Evolutionary conservation across 2,797 vertebrate species (phyloP).

Genomic region (Urophycis tenuis): DNA sequence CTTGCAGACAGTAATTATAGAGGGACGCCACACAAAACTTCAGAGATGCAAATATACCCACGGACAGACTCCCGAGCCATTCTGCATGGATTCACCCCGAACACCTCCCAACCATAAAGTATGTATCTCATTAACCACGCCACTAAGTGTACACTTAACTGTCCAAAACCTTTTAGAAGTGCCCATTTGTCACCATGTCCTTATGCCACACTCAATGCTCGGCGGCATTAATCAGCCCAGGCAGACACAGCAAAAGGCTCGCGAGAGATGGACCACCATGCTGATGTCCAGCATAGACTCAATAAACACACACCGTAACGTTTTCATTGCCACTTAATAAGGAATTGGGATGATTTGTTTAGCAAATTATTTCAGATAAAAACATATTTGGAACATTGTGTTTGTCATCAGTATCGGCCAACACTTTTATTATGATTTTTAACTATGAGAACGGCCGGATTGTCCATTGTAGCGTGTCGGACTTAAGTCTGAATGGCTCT

Average conservation of each 20-base stretch:
- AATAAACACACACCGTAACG: neutral
- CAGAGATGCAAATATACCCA: slow-evolving; percentile 7
- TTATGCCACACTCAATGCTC: slow-evolving; percentile 27
- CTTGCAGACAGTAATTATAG: neutral
- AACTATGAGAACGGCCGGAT: neutral
- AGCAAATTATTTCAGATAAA: neutral
- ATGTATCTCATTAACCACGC: slow-evolving; percentile 48
- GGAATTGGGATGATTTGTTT: neutral
- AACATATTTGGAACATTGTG: neutral
- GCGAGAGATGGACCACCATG: slow-evolving; percentile 20
- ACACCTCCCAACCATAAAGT: slow-evolving; percentile 16
- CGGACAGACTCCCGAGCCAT: slow-evolving; percentile 11
- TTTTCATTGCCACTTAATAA: neutral
- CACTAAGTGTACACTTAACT: slow-evolving; percentile 56
- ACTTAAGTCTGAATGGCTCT: too few relatives aligned
- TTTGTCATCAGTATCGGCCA: neutral
- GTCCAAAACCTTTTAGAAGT: slow-evolving; percentile 67
- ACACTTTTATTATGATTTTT: neutral
- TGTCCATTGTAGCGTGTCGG: too few relatives aligned
- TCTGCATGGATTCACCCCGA: slow-evolving; percentile 10
- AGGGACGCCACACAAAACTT: neutral
- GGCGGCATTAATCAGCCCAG: slow-evolving; percentile 41
- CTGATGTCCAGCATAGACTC: slow-evolving; percentile 23
- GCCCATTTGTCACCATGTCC: slow-evolving; percentile 51
- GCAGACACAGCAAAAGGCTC: slow-evolving; percentile 30